These are phyloP conservation scores for Bugulina stolonifera DNA, from an alignment of 2,888 invertebrate species.

Conservation along the genomic window DNA sequence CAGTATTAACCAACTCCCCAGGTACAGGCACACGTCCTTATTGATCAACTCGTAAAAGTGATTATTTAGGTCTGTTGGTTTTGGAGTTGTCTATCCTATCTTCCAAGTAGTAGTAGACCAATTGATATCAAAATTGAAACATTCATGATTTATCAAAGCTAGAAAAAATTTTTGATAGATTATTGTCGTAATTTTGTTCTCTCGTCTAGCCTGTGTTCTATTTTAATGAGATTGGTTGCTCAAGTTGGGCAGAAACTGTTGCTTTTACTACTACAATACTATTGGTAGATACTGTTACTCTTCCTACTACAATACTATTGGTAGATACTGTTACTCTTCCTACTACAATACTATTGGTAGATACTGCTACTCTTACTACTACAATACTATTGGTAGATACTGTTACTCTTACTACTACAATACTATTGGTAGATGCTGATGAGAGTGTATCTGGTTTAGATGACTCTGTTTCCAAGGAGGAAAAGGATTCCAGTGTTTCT, in stretches of 20 bases:
- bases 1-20: not conserved
- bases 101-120: no score
- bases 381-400: not conserved
- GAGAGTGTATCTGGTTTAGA: not conserved
- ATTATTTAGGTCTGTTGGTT: no score
- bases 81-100: no score
- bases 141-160: no score
- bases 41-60: no score
- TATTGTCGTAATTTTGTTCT: no score
- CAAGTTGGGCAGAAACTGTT: no score
- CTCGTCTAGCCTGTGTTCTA: no score
- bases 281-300: not conserved
- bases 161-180: no score
- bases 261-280: constrained; percentile 4
- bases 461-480: constrained; percentile 6
- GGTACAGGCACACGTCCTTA: no score
- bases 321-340: not conserved
- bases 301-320: not conserved
- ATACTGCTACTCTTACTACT: not conserved
- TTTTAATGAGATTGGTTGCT: no score
- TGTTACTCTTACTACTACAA: not conserved
- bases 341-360: not conserved
- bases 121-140: no score
- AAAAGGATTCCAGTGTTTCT: not conserved
- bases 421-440: not conserved